These are phyloP conservation scores for Griposia aprilina DNA, from an alignment of 2,888 invertebrate species.

Conservation along the genomic window DNA sequence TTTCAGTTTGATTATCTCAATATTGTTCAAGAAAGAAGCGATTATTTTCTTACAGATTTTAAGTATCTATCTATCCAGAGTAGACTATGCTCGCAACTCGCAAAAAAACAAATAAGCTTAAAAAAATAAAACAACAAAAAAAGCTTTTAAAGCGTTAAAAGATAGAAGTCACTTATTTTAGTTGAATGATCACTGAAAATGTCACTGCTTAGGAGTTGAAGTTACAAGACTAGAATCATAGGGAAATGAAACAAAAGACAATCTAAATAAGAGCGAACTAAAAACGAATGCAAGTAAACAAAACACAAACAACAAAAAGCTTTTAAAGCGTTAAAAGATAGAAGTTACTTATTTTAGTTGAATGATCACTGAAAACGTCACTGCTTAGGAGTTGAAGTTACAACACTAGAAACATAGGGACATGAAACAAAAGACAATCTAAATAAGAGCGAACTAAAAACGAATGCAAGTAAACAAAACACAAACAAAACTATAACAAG, in stretches of 20 bases:
- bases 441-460: constrained; percentile 1
- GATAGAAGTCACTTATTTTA: neutral
- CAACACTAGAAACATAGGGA: neutral
- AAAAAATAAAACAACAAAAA: neutral
- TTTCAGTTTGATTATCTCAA: neutral
- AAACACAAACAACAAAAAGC: constrained; percentile 20
- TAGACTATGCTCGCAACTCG: neutral
- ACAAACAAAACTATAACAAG: constrained; percentile 53
- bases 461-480: constrained; percentile 22
- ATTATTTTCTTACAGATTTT: neutral
- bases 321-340: neutral
- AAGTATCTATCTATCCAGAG: neutral
- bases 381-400: neutral
- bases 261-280: neutral
- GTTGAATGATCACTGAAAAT: neutral
- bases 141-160: neutral
- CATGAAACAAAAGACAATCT: neutral
- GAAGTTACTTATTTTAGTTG: neutral
- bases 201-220: neutral
- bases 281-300: constrained; percentile 4
- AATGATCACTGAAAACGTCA: neutral
- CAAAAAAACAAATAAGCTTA: neutral
- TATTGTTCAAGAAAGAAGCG: neutral
- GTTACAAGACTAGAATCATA: neutral
- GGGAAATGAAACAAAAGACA: neutral